A percentile compares a stretch with the other conserved stretches of the same genome.
phyloP scores from a whole-genome alignment of 2,888 invertebrate genomes.

The Urechis unicinctus region DNA sequence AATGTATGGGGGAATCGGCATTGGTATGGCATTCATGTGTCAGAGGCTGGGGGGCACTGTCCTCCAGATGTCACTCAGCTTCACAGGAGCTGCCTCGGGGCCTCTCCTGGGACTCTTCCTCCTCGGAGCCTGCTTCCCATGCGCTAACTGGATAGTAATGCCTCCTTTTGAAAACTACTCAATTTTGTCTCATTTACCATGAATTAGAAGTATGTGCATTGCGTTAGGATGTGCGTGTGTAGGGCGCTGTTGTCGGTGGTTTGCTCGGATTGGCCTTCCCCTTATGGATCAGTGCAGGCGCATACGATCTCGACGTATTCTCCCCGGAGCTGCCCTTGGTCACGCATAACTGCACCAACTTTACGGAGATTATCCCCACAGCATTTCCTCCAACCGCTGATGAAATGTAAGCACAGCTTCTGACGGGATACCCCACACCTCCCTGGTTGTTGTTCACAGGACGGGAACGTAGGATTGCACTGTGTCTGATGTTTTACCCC shows the following conservation, averaged over 20 bases:
- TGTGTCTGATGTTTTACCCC: no score
- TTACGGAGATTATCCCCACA: neutral
- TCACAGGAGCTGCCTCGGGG: slow-evolving; percentile 36
- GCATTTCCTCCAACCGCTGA: neutral
- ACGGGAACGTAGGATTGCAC: no score
- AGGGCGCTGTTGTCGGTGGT: slow-evolving; percentile 15
- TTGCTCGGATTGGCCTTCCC: slow-evolving; percentile 7
- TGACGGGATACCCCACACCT: no score
- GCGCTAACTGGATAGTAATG: slow-evolving; percentile 16
- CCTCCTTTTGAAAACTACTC: neutral
- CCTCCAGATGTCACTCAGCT: slow-evolving; percentile 19
- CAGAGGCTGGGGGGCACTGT: slow-evolving; percentile 7
- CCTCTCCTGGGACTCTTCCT: slow-evolving; percentile 37
- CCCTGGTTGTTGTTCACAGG: no score
- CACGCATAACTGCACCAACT: neutral
- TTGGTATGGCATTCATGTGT: slow-evolving; percentile 8
- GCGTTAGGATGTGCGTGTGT: no score
- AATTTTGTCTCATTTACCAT: neutral
- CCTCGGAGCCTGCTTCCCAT: slow-evolving; percentile 26
- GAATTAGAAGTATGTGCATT: no score
- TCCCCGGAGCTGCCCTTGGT: neutral
- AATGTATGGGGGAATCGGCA: neutral
- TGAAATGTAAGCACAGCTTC: slow-evolving; percentile 4
- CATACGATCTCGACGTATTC: slow-evolving; percentile 2
- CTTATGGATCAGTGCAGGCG: slow-evolving; percentile 16